phyloP scores from a whole-genome alignment of 2,113 vertebrate species.

The Corythornis cristatus region DNA sequence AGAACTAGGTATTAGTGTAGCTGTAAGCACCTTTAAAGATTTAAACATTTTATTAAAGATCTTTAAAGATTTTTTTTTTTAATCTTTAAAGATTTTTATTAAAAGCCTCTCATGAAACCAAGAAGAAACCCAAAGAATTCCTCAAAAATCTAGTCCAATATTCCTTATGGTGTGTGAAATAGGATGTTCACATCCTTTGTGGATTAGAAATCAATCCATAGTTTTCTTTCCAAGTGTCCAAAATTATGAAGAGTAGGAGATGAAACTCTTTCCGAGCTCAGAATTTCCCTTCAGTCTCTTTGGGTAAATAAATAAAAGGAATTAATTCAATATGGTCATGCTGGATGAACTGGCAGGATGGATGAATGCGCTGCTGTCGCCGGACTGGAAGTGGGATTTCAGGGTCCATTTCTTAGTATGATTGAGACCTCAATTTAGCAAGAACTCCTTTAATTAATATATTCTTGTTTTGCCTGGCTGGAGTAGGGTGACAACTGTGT shows the following conservation, averaged over 20 bases:
- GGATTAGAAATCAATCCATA: neutral
- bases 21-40: neutral
- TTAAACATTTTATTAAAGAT: too few species aligned
- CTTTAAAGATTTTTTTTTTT: too few species aligned
- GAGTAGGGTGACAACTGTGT: neutral
- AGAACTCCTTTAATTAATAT: neutral
- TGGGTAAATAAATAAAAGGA: neutral
- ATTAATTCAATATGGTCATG: neutral
- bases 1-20: neutral
- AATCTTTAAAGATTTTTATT: neutral
- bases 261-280: neutral
- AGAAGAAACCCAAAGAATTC: neutral
- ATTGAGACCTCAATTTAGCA: neutral
- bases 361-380: neutral
- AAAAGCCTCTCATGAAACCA: neutral
- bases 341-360: neutral
- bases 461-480: neutral
- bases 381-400: neutral
- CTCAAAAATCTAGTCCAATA: neutral
- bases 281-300: neutral
- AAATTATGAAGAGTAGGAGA: neutral
- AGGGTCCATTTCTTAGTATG: neutral
- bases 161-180: neutral
- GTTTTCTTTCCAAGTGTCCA: neutral
- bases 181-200: neutral